Conservation (phyloP, 2,113 vertebrate genomes). For the Lasiurus borealis region DNA sequence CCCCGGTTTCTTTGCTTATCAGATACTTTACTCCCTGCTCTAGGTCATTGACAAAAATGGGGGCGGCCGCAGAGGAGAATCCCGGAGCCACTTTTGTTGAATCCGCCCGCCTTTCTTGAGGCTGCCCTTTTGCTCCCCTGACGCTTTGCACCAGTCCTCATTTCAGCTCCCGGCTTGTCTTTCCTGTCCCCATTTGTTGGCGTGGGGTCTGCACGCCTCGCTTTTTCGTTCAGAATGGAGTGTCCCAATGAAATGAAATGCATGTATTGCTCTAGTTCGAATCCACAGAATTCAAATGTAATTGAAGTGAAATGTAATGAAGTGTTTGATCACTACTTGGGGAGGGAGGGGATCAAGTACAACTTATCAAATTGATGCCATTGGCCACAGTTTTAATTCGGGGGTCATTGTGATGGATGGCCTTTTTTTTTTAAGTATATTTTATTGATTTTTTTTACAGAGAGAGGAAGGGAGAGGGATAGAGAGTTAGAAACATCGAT, state of each 20-base stretch:
- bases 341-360: no score
- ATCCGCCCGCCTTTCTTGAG: not conserved
- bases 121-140: not conserved
- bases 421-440: no score
- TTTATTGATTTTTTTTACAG: no score
- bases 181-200: constrained; percentile 57
- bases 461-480: no score
- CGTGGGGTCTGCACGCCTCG: constrained; percentile 41
- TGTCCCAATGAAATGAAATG: not conserved
- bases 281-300: not conserved
- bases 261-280: constrained; percentile 49
- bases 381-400: constrained; percentile 57
- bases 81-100: not conserved
- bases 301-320: constrained; percentile 28
- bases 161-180: not conserved
- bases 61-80: not conserved
- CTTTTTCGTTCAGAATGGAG: not conserved
- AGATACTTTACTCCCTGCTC: constrained; percentile 45
- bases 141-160: not conserved
- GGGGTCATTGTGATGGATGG: constrained; percentile 50
- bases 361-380: not conserved
- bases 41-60: constrained; percentile 21
- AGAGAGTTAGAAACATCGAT: no score
- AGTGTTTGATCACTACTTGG: not conserved
- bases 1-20: not conserved